Conservation (phyloP, 2,888 invertebrate genomes). For the Latheticus oryzae region DNA sequence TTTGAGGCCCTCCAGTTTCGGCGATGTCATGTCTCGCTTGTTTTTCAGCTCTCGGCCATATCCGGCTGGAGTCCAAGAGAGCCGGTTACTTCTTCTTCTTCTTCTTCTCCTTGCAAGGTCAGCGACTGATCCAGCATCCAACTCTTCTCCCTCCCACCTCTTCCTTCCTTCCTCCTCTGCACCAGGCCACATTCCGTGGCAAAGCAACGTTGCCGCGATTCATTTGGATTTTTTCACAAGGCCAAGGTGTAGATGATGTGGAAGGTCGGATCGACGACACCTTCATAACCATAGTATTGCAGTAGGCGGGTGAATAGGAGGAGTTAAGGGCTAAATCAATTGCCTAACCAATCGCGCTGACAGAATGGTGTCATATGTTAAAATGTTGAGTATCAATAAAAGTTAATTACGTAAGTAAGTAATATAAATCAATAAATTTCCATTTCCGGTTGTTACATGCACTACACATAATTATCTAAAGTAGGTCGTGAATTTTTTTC, state of each 20-base stretch:
- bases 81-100: conserved; percentile 59
- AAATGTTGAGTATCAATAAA: conserved; percentile 5
- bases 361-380: conserved; percentile 4
- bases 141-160: conserved; percentile 52
- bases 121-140: conserved; percentile 62
- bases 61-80: conserved; percentile 55
- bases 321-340: no score
- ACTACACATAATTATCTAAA: conserved; percentile 2
- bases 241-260: conserved; percentile 11
- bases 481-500: conserved; percentile 21
- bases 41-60: conserved; percentile 57
- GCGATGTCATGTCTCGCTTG: conserved; percentile 44
- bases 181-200: conserved; percentile 55
- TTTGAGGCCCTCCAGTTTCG: conserved; percentile 28
- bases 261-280: conserved; percentile 14
- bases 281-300: no score
- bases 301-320: no score
- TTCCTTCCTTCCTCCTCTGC: conserved; percentile 63
- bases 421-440: conserved; percentile 28
- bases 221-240: conserved; percentile 12
- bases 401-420: conserved; percentile 19
- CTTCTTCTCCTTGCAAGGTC: conserved; percentile 65
- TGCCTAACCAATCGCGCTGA: no score
- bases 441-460: conserved; percentile 25
- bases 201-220: conserved; percentile 54